phyloP scores from a whole-genome alignment of 2,797 vertebrate species.

The Apogon hyalosoma region DNA sequence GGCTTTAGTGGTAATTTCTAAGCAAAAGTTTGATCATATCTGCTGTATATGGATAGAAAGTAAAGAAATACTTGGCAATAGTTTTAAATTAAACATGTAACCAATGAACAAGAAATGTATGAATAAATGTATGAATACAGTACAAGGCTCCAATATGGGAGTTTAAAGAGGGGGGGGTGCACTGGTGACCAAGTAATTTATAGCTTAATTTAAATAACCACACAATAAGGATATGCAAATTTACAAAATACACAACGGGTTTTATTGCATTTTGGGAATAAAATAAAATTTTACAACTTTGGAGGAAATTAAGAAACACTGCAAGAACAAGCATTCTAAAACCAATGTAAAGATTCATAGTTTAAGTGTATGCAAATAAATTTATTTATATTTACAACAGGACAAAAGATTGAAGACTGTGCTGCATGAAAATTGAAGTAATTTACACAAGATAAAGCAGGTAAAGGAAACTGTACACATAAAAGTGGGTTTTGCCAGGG shows the following conservation, averaged over 20 bases:
- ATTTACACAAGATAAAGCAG: constrained; percentile 14
- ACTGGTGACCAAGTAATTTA: neutral
- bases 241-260: neutral
- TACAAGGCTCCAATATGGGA: too few relatives aligned
- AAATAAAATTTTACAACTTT: constrained; percentile 8
- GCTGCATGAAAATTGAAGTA: neutral
- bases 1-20: constrained; percentile 23
- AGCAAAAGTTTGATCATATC: neutral
- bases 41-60: neutral
- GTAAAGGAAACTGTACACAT: constrained; percentile 53
- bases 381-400: constrained; percentile 80
- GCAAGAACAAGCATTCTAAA: neutral
- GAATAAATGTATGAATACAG: neutral
- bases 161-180: too few relatives aligned
- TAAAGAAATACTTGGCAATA: too few relatives aligned
- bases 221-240: neutral
- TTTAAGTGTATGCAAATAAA: constrained; percentile 14
- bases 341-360: neutral
- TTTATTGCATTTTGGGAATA: neutral
- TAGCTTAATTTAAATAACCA: neutral
- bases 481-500: constrained; percentile 39
- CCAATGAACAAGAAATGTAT: neutral
- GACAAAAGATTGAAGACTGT: constrained; percentile 39
- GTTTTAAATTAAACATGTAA: too few relatives aligned
- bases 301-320: neutral